A percentile compares a stretch with the other conserved stretches of the same genome.
phyloP scores from a whole-genome alignment of 2,797 vertebrate species.

The Sus cebifrons region DNA sequence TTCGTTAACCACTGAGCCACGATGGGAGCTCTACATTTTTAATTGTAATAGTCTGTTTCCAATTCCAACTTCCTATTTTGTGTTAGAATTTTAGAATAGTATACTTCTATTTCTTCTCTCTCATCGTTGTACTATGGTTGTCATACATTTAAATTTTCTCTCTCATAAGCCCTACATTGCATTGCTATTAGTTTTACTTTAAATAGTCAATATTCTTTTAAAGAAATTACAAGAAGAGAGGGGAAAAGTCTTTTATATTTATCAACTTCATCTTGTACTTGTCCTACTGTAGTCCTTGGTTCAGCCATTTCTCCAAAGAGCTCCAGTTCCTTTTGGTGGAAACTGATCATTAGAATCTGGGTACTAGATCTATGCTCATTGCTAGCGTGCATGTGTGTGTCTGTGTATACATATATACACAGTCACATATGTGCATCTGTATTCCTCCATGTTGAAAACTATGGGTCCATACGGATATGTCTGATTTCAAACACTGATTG shows the following conservation, averaged over 20 bases:
- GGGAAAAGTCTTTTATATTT: background rate
- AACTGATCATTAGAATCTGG: background rate
- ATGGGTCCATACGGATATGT: background rate
- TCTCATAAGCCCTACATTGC: background rate
- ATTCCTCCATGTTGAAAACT: constrained; percentile 3
- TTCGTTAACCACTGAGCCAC: too few species aligned
- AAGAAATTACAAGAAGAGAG: constrained; percentile 3
- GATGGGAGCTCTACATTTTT: background rate
- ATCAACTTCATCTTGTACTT: background rate
- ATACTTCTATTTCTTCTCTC: background rate
- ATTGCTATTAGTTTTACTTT: background rate
- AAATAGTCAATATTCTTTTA: background rate
- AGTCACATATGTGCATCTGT: background rate
- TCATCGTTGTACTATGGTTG: background rate
- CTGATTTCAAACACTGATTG: background rate
- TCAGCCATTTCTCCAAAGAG: background rate
- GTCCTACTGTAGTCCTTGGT: background rate
- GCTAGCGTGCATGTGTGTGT: background rate
- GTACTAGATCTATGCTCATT: background rate
- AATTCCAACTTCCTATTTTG: background rate
- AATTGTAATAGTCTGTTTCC: background rate
- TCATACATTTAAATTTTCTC: background rate
- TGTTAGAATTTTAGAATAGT: background rate
- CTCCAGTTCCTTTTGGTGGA: background rate
- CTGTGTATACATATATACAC: background rate